Percentiles rank a stretch among this genome's conserved stretches.
Conservation (phyloP, 2,888 invertebrate species). For the Branchipolynoe longqiensis region DNA sequence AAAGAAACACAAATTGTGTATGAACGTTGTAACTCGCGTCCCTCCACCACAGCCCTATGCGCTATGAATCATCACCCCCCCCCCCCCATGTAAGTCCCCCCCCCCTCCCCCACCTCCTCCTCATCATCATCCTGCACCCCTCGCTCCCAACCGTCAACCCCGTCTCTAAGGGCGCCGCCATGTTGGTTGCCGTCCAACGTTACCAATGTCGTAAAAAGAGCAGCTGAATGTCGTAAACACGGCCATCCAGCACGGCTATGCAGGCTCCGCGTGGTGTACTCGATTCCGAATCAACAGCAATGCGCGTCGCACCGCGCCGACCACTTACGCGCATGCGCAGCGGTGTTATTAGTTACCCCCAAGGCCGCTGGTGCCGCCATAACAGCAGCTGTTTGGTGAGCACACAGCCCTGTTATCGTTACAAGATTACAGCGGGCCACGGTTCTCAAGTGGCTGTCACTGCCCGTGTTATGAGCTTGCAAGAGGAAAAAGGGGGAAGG, state of each 20-base stretch:
- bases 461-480: background rate
- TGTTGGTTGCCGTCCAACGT: background rate
- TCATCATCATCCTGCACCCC: too few relatives aligned
- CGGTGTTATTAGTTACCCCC: background rate
- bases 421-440: too few relatives aligned
- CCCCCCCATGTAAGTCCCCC: too few relatives aligned
- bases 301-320: background rate
- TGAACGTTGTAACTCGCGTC: background rate
- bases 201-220: constrained; percentile 22
- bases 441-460: too few relatives aligned
- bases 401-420: too few relatives aligned
- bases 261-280: background rate
- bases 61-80: constrained; percentile 18
- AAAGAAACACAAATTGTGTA: constrained; percentile 41
- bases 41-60: too few relatives aligned
- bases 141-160: too few relatives aligned
- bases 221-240: constrained; percentile 1
- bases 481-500: background rate
- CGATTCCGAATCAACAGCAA: constrained; percentile 15
- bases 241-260: background rate
- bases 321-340: background rate
- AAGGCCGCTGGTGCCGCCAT: too few relatives aligned
- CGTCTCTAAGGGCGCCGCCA: constrained; percentile 21
- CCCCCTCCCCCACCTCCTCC: too few relatives aligned
- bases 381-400: too few relatives aligned